Base-by-base conservation (phyloP, 2,888 invertebrate genomes). In the Embidobia sp. region DNA sequence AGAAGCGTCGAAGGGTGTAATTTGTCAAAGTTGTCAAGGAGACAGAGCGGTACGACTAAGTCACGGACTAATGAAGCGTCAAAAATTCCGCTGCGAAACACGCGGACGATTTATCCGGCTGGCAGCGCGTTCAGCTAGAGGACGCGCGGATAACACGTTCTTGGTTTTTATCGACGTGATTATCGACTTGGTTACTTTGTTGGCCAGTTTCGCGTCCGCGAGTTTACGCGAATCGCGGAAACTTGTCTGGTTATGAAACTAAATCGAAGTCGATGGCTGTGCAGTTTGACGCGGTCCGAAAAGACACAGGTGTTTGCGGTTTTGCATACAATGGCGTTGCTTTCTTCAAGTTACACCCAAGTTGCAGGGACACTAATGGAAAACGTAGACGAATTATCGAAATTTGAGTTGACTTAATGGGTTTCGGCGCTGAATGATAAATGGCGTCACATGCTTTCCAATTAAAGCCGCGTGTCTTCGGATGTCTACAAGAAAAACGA, bases 21-120 rank as follows among this genome's bases (percentile, higher is more conserved):
- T 88, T 88, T 87, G 87, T 87, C 87, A 88, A 87, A 86, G 81
- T 81, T 85, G 86, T 87, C 86, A 83, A 83, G 82, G 79, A 82
- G 85, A 84, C 83, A 84, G 80, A 84, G 80, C 83, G 80, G 81
- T 73, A 79, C 77, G 74, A 70, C 73, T 73, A 66, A 78, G 80
- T 78, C 81, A 72, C 79, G 82, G 83, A 77, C 83, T 87, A 88
- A 89, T 88, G 88, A 87, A 87, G 85, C 88, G 86, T 87, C 86
- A 84, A 85, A 85, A 88, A 86, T 87, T 86, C 85, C 80, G 81
- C 81, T 74, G 83, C 85, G 85, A 83, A 87, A 87, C 88, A 87
- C 83, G 85, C 84, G 82, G 83, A 84, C 84, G 83, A 86, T 88
- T 88, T 87, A 87, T 87, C 83, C 87, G 83, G 83, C 81, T 85